Base-by-base conservation (phyloP, 1,140 invertebrate genomes). In the Lethrus apterus region DNA sequence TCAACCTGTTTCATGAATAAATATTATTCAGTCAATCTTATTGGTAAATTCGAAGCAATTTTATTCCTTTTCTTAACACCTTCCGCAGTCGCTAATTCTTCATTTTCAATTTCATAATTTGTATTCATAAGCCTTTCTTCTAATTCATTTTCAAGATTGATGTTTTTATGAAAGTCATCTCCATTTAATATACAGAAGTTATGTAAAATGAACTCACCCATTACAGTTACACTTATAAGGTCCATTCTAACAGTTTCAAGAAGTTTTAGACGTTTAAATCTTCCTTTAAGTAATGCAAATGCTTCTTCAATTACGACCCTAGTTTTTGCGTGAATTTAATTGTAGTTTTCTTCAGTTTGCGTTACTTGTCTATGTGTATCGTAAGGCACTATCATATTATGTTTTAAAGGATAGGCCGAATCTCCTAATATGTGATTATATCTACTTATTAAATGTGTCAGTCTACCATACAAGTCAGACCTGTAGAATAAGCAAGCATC, bases 271-370 rank as follows among this genome's bases (percentile, higher is more conserved):
- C 19, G 26, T 8, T 32, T n/a, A 36, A 44, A 49, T 33, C 46
- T 20, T 2, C 47, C 47, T 44, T 49, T 49, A 17, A 49, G 33
- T 17, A 44, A 32, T 11, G 41, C 47, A 49, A 49, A 49, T 15
- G 40, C n/a, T 18, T 48, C n/a, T 44, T 49, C 47, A 35, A 49
- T 44, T 3, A 24, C 7, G n/a, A 41, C 47, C 15, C 47, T 11
- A 11, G 21, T 8, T 43, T 44, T 44, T n/a, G 2, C 13, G 1
- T 21, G 26, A 2, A 13, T 44, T 7, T 17, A 5, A 26, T 49
- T 49, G 13, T 21, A 49, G 17, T 36, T 44, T 24, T 15, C 35
- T 35, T 49, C 31, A 2, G 14, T 2, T 4, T 17, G 2, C 18
- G 40, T 44, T 15, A 49, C 17, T 21, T 44, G 2, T 2, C 23